A percentile compares a stretch with the other conserved stretches of the same genome.
These are phyloP conservation scores for Drosophila albomicans DNA, from an alignment of 1,140 invertebrate species.

Conservation along the genomic window DNA sequence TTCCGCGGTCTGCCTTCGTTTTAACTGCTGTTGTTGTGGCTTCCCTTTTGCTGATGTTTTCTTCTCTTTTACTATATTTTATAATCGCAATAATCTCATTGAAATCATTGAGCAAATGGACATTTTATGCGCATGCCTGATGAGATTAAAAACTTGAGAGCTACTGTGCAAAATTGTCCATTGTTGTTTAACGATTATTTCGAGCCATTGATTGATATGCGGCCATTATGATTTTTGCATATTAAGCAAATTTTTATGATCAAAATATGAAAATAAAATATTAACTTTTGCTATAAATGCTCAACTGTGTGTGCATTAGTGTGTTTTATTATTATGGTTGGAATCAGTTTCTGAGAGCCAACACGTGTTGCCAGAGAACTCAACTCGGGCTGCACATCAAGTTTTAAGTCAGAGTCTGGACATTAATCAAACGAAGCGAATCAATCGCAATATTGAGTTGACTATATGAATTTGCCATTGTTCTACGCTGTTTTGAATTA, in stretches of 20 bases:
- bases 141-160: constrained; percentile 40
- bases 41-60: background rate
- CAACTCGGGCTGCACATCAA: background rate
- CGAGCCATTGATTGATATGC: constrained; percentile 47
- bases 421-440: constrained; percentile 11
- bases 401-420: background rate
- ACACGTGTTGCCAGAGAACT: constrained; percentile 31
- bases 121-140: constrained; percentile 52
- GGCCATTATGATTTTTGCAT: constrained; percentile 46
- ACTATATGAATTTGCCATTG: constrained; percentile 17
- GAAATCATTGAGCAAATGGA: constrained; percentile 46
- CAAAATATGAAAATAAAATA: constrained; percentile 35
- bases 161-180: constrained; percentile 53
- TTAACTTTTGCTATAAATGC: constrained; percentile 9
- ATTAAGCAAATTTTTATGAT: constrained; percentile 38
- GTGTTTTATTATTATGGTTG: background rate
- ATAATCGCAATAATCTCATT: constrained; percentile 52
- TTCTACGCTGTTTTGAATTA: constrained; percentile 35
- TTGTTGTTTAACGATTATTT: constrained; percentile 35
- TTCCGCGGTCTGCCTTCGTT: constrained; percentile 2
- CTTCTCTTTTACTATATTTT: constrained; percentile 14
- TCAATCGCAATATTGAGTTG: constrained; percentile 18
- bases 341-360: constrained; percentile 7
- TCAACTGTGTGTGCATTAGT: no score
- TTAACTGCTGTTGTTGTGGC: constrained; percentile 4